A percentile compares a stretch with the other conserved stretches of the same genome.
Conservation (phyloP, 2,888 invertebrate genomes). For the Hyposoter didymator region DNA sequence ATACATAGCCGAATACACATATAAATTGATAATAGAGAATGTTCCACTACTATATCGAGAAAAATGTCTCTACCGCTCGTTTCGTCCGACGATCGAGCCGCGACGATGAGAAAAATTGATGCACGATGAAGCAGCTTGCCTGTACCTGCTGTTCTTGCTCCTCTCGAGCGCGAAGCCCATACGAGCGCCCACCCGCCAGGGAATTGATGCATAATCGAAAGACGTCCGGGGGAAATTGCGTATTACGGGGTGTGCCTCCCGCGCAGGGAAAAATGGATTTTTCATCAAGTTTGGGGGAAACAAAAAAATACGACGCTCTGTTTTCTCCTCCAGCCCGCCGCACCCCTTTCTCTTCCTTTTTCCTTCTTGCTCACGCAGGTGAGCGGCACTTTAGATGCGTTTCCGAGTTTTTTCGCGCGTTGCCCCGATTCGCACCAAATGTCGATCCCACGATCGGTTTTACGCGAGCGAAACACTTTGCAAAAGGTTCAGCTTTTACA, state of each 20-base stretch:
- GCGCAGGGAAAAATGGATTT: slow-evolving; percentile 57
- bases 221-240: slow-evolving; percentile 63
- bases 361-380: not conserved
- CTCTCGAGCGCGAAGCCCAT: not conserved
- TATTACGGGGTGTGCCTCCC: slow-evolving; percentile 48
- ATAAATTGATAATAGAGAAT: slow-evolving; percentile 45
- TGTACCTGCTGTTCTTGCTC: not conserved
- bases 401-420: too few species aligned
- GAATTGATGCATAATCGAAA: slow-evolving; percentile 66
- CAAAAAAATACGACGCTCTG: slow-evolving; percentile 35
- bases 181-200: slow-evolving; percentile 18
- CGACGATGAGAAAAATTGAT: slow-evolving; percentile 33
- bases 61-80: slow-evolving; percentile 54
- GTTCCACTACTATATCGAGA: slow-evolving; percentile 25
- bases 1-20: not conserved
- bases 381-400: not conserved
- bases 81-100: slow-evolving; percentile 29
- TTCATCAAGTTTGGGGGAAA: slow-evolving; percentile 35
- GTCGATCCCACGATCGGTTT: not conserved
- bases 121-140: slow-evolving; percentile 28
- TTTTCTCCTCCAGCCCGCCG: not conserved
- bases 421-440: too few species aligned
- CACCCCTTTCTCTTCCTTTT: not conserved
- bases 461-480: not conserved
- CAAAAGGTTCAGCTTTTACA: not conserved